A percentile compares a stretch with the other conserved stretches of the same genome.
phyloP scores from a whole-genome alignment of 2,888 invertebrate species.

The Acleris literana region DNA sequence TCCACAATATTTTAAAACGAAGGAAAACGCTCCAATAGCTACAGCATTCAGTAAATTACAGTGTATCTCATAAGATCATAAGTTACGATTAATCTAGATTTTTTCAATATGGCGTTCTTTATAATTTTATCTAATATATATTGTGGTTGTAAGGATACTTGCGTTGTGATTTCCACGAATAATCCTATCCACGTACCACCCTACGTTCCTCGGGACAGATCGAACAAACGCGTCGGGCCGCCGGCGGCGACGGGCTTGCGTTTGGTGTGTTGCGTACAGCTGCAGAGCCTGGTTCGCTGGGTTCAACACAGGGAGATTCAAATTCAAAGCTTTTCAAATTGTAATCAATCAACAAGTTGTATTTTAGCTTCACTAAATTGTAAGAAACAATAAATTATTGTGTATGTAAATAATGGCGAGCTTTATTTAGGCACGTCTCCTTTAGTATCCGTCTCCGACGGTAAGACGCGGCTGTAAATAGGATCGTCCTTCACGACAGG shows the following conservation, averaged over 20 bases:
- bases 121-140: constrained; percentile 87
- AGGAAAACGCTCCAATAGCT: constrained; percentile 77
- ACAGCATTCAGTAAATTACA: constrained; percentile 80
- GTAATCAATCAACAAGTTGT: constrained; percentile 81
- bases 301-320: constrained; percentile 72
- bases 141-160: constrained; percentile 88
- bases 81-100: constrained; percentile 82
- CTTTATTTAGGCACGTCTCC: constrained; percentile 77
- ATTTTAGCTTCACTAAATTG: constrained; percentile 83
- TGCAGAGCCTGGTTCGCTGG: constrained; percentile 74
- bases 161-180: constrained; percentile 81
- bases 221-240: constrained; percentile 45
- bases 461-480: constrained; percentile 47
- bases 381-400: constrained; percentile 84
- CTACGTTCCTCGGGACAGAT: constrained; percentile 56
- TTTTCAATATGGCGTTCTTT: constrained; percentile 85
- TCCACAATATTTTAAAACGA: constrained; percentile 79
- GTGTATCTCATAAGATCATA: constrained; percentile 83
- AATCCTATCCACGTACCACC: constrained; percentile 68
- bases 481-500: constrained; percentile 32
- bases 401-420: constrained; percentile 82
- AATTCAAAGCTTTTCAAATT: constrained; percentile 79
- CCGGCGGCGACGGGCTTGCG: constrained; percentile 46
- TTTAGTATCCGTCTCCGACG: constrained; percentile 46
- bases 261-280: constrained; percentile 72